Base-by-base conservation (phyloP, 2,888 invertebrate genomes). In the Drosophila mettleri region DNA sequence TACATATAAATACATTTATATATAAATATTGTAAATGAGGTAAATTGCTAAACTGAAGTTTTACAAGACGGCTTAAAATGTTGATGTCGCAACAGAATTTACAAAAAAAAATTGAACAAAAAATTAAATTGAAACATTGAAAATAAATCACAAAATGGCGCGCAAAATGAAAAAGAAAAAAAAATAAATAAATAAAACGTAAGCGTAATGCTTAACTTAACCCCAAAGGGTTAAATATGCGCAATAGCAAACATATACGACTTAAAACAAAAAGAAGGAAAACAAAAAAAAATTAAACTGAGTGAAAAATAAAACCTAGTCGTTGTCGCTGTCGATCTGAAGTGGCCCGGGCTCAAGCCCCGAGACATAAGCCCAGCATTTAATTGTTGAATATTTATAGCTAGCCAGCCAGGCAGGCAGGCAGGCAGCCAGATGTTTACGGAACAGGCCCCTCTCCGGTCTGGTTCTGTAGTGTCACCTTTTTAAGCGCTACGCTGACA, bases 151-250 rank as follows among this genome's bases (percentile, higher is more conserved):
- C 20, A 57, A 76, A 55, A 65, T 76, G 60, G 48, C 74, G 66
- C 45, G 65, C 64, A 78, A 86, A 69, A 74, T 64, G 16, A 83
- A 45, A 83, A 69, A 69, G 54, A 71, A 74, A 78, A 86, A 69
- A 74, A 62, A n/a, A 83, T 29, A 83, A 69, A 69, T 52, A 71
- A 74, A 64, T 71, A 64, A 86, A 80, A 67, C 69, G 71, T 69
- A 86, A 84, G 68, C 81, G 80, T 74, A 85, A 81, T 78, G 85
- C 65, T 88, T 85, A 84, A 86, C 86, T 85, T 88, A 85, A 85
- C 85, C 88, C 80, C 72, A 33, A 71, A 71, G 79, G 88, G 85
- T 85, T 85, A 85, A 85, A 74, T 74, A 88, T 86, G 85, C 84
- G 80, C 84, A 83, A 83, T 69, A 68, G 67, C 80, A 85, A 71